These are phyloP conservation scores for Leucoraja ocellata DNA, from an alignment of 2,797 vertebrate genomes.

Conservation along the genomic window DNA sequence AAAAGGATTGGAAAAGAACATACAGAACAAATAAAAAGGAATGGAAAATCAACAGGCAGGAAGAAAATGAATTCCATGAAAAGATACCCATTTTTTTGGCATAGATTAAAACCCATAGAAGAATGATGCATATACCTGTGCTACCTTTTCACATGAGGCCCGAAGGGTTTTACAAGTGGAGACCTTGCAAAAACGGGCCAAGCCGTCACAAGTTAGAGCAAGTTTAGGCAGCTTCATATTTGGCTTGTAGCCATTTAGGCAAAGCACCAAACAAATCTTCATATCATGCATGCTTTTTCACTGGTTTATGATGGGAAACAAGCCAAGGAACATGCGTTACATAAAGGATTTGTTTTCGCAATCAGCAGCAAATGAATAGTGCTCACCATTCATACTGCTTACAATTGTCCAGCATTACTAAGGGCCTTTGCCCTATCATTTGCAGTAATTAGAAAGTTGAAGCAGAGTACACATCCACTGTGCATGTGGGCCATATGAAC, in stretches of 20 bases:
- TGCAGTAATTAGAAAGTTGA: not conserved
- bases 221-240: not conserved
- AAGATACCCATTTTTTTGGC: not conserved
- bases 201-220: not conserved
- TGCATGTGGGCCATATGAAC: not conserved
- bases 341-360: not conserved
- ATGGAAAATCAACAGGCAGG: slow-evolving; percentile 11
- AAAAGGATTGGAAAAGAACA: not conserved
- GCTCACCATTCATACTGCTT: not conserved
- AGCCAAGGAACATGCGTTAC: not conserved
- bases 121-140: not conserved
- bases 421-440: not conserved
- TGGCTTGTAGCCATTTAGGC: not conserved
- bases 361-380: not conserved
- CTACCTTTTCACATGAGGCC: not conserved
- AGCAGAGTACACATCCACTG: not conserved
- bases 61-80: not conserved
- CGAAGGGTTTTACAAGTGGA: not conserved
- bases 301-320: not conserved
- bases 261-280: not conserved
- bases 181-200: not conserved
- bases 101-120: not conserved
- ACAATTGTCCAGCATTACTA: not conserved
- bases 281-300: not conserved
- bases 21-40: not conserved